Evolutionary conservation across 1,140 invertebrate genomes (phyloP).

Genomic region (Schlechtendalia chinensis): DNA sequence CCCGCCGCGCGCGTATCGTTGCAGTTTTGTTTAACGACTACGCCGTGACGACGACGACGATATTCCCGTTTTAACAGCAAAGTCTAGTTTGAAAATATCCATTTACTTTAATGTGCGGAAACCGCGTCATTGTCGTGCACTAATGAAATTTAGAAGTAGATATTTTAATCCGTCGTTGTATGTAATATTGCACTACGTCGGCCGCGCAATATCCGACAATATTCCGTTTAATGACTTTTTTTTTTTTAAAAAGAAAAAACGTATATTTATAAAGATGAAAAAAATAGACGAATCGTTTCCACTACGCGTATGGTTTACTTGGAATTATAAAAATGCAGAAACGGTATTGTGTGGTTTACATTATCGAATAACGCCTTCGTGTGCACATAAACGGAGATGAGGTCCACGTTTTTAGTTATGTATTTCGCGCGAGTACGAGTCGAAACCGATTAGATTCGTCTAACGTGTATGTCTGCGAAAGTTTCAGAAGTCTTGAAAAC

Average conservation of each 20-base stretch:
- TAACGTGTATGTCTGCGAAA: too few species aligned
- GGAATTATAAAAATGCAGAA: too few species aligned
- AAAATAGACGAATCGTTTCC: too few species aligned
- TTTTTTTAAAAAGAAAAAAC: background rate
- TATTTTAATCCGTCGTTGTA: background rate
- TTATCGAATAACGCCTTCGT: too few species aligned
- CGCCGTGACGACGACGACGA: background rate
- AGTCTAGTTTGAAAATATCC: constrained; percentile 17
- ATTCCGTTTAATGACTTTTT: background rate
- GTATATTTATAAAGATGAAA: too few species aligned
- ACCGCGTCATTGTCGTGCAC: background rate
- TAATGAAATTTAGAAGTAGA: background rate
- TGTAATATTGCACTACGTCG: background rate
- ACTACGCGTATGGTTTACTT: too few species aligned
- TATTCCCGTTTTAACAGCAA: background rate
- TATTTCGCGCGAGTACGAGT: too few species aligned
- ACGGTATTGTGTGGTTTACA: too few species aligned
- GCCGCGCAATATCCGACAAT: background rate
- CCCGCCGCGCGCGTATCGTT: background rate
- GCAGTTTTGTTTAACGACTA: constrained; percentile 6
- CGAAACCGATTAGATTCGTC: too few species aligned
- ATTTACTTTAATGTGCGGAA: constrained; percentile 15
- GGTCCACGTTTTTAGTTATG: too few species aligned
- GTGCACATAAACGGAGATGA: too few species aligned
- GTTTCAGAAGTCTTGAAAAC: too few species aligned